Conservation (phyloP, 2,888 invertebrate species). For the Drosophila anomelani region DNA sequence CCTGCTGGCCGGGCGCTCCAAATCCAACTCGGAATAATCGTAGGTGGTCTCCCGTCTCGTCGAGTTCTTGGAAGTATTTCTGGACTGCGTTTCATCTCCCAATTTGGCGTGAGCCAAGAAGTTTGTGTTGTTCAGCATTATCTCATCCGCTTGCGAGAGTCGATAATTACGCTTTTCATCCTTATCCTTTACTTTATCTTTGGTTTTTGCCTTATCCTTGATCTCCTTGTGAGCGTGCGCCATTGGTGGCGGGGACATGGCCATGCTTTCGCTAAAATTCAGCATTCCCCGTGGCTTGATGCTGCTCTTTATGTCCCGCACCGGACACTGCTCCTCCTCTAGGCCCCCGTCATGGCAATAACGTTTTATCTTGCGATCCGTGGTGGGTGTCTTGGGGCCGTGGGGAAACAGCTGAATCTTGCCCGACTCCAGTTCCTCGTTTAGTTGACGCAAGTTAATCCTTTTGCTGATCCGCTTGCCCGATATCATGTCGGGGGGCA, state of each 20-base stretch:
- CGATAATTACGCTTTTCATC: conserved; percentile 48
- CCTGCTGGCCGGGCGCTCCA: conserved; percentile 47
- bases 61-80: conserved; percentile 59
- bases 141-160: conserved; percentile 70
- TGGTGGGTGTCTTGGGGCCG: conserved; percentile 59
- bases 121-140: conserved; percentile 72
- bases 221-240: not conserved
- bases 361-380: conserved; percentile 39
- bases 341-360: conserved; percentile 36
- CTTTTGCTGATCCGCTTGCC: conserved; percentile 55
- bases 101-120: conserved; percentile 70
- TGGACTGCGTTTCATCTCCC: conserved; percentile 70
- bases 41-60: conserved; percentile 58
- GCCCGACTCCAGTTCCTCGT: conserved; percentile 74
- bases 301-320: conserved; percentile 14
- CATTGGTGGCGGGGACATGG: conserved; percentile 45
- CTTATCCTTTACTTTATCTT: not conserved
- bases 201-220: not conserved
- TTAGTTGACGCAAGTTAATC: conserved; percentile 69
- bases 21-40: conserved; percentile 50
- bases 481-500: conserved; percentile 62
- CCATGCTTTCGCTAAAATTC: conserved; percentile 59
- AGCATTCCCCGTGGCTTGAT: conserved; percentile 53
- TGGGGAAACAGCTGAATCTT: conserved; percentile 69
- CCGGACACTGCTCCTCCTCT: not conserved